Evolutionary conservation across 2,888 invertebrate species (phyloP), one percentile per base, ranked within the genome.

Genomic region (Cylindroiulus punctatus): DNA sequence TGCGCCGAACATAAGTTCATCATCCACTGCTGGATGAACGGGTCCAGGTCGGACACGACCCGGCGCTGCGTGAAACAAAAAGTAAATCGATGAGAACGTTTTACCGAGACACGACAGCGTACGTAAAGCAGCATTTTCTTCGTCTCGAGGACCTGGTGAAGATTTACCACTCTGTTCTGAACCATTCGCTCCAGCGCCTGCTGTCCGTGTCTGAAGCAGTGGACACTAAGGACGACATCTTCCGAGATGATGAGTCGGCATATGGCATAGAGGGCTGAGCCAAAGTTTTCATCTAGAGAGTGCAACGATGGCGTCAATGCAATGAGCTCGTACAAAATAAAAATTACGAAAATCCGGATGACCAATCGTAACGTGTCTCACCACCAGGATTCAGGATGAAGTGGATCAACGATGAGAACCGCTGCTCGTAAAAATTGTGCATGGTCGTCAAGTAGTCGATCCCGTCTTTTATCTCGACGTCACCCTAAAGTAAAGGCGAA

Each of bases 381-480:
- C 76, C 90, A 88, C 89, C 88, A 36, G 89, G 89, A 84, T 89
- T 89, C 87, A 90, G 88, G 42, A 91, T 89, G 47, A 90, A 88
- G 32, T 88, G 88, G 17, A 91, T 89, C 42, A 90, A 88, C 83
- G 89, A 89, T 7, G 89, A 89, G 83, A 92, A 89, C 84, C 90
- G 90, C n/a, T 89, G 88, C 57, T 89, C 89, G 81, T 91, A 89
- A 87, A 91, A 91, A 81, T 89, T 89, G 52, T 89, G 90, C 65
- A 92, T 88, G 10, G 92, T 91, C 17, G 90, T 90, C 32, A 90
- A 89, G 82, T 91, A 89, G 89, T 92, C 91, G 42, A 92, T 90
- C 84, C 91, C 91, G 81, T 90, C 90, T 83, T 90, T 89, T 17
- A 91, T 89, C 65, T 90, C 89, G 12, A 90, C 89, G 81, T 90